Percentiles rank a stretch among this genome's conserved stretches.
Evolutionary conservation across 1,140 invertebrate species (phyloP).

Genomic region (Charaxes varanes): DNA sequence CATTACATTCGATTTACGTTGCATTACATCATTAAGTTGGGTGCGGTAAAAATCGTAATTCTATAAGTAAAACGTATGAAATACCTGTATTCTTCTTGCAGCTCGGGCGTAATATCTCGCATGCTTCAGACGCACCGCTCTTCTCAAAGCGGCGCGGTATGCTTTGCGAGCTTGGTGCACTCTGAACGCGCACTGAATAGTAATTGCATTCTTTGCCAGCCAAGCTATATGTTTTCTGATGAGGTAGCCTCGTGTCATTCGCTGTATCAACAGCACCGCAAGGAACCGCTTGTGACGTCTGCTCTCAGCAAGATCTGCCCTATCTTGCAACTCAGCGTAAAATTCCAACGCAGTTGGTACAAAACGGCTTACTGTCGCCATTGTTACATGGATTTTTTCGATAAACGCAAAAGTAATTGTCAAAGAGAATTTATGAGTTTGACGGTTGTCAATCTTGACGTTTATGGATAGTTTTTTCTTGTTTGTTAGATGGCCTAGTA

Average conservation of each 20-base stretch:
- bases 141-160: constrained; percentile 40
- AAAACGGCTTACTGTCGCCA: constrained; percentile 48
- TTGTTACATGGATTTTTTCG: too few species aligned
- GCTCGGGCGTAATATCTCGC: constrained; percentile 40
- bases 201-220: constrained; percentile 50
- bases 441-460: too few species aligned
- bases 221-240: constrained; percentile 55
- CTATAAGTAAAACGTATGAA: too few species aligned
- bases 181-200: constrained; percentile 61
- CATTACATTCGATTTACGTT: too few species aligned
- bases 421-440: too few species aligned
- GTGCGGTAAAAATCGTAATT: too few species aligned
- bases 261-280: constrained; percentile 46
- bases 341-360: constrained; percentile 38
- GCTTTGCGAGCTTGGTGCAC: constrained; percentile 40
- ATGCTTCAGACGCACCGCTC: constrained; percentile 48
- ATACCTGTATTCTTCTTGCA: constrained; percentile 52
- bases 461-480: too few species aligned
- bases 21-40: too few species aligned
- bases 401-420: too few species aligned
- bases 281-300: constrained; percentile 35
- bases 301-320: constrained; percentile 35
- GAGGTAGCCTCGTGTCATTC: constrained; percentile 48
- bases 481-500: too few species aligned
- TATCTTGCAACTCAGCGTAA: constrained; percentile 42